phyloP scores from a whole-genome alignment of 2,888 invertebrate species.

The Heliconius aoede region DNA sequence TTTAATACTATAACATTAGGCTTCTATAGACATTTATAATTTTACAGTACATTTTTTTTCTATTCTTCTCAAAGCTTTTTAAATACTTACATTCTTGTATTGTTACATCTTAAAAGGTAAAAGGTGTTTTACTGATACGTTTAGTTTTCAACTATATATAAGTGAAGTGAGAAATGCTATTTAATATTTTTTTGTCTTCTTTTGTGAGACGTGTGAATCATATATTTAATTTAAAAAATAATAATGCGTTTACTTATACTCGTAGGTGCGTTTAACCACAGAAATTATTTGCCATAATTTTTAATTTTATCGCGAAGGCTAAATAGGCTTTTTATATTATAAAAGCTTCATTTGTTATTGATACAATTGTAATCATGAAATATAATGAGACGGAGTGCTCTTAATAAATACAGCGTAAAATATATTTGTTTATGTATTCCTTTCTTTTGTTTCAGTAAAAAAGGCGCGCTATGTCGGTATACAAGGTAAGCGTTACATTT shows the following conservation, averaged over 20 bases:
- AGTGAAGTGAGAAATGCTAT: no score
- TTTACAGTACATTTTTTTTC: not conserved
- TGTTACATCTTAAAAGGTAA: not conserved
- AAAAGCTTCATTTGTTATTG: not conserved
- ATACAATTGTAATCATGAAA: not conserved
- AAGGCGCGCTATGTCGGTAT: slow-evolving; percentile 93
- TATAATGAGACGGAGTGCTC: not conserved
- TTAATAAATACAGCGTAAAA: not conserved
- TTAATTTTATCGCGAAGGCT: not conserved
- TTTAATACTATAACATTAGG: not conserved
- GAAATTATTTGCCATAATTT: not conserved
- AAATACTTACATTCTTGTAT: not conserved
- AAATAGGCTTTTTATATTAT: no score
- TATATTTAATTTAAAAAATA: no score
- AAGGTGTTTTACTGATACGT: not conserved
- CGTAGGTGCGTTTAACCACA: no score
- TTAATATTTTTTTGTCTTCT: no score
- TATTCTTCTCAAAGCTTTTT: not conserved
- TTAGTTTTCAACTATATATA: not conserved
- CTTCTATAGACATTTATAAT: not conserved
- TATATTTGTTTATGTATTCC: slow-evolving; percentile 8
- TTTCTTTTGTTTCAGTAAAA: slow-evolving; percentile 90
- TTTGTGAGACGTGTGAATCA: no score
- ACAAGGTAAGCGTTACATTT: slow-evolving; percentile 86
- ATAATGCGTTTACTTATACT: no score